These are phyloP conservation scores for Lonchura striata DNA, from an alignment of 2,113 vertebrate species.

Conservation along the genomic window DNA sequence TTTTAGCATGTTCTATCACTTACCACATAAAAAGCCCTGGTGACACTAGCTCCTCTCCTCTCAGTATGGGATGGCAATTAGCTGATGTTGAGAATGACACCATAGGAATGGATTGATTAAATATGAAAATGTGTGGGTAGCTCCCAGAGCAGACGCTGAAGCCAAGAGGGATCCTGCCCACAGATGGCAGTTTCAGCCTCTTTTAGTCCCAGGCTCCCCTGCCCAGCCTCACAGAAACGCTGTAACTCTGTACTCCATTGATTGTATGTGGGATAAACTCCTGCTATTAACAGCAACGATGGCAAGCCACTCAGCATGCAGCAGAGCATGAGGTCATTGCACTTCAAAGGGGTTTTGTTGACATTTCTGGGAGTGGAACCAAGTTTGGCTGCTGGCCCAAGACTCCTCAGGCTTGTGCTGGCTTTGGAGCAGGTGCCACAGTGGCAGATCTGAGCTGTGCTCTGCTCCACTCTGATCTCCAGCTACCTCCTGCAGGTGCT, in stretches of 20 bases:
- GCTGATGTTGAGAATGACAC: background rate
- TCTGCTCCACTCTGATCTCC: background rate
- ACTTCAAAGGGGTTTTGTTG: conserved; percentile 35
- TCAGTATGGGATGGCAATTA: background rate
- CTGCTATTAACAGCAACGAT: background rate
- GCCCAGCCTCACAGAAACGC: background rate
- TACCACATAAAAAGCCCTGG: background rate
- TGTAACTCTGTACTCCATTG: background rate
- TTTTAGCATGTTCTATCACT: background rate
- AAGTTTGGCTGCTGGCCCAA: background rate
- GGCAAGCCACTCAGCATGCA: background rate
- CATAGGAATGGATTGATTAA: background rate
- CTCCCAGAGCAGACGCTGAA: background rate
- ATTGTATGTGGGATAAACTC: background rate
- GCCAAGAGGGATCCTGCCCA: background rate
- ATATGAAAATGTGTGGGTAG: background rate
- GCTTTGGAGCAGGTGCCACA: background rate
- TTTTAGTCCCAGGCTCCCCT: background rate
- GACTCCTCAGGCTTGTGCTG: accelerated
- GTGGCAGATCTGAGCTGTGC: background rate
- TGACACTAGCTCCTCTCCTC: background rate
- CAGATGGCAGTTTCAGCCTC: background rate
- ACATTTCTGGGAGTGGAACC: conserved; percentile 49
- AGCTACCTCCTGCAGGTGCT: background rate
- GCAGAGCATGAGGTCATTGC: background rate